phyloP scores from a whole-genome alignment of 2,888 invertebrate genomes.

The Chrysotoxum bicinctum region DNA sequence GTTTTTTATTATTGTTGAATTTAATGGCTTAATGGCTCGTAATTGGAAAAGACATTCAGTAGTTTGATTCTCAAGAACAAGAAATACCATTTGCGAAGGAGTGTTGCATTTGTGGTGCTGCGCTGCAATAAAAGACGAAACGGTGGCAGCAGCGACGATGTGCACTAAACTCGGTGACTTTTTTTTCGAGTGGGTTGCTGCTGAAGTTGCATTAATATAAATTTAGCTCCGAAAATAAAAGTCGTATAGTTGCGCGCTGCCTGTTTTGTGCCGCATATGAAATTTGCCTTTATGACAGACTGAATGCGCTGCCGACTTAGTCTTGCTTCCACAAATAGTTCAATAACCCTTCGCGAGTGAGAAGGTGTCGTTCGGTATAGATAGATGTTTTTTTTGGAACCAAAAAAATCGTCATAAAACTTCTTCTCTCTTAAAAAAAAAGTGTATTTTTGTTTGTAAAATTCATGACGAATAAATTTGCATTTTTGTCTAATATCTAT shows the following conservation, averaged over 20 bases:
- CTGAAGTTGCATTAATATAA: conserved; percentile 47
- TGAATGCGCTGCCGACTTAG: conserved; percentile 18
- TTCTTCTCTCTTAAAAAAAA: background rate
- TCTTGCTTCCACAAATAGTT: conserved; percentile 30
- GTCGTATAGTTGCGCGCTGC: background rate
- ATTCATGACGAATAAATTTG: conserved; percentile 60
- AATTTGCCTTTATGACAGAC: conserved; percentile 51
- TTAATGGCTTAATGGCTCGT: conserved; percentile 30
- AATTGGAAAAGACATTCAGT: conserved; percentile 11
- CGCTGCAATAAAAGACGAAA: background rate
- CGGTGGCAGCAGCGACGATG: too few species aligned
- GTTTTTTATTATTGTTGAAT: conserved; percentile 25
- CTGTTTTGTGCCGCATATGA: conserved; percentile 11
- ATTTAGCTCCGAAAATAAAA: conserved; percentile 69
- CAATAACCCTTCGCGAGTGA: conserved; percentile 60
- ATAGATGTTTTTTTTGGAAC: background rate
- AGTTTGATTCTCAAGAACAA: conserved; percentile 44
- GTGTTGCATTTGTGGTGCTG: background rate
- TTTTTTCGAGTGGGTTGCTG: conserved; percentile 40
- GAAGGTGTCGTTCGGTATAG: conserved; percentile 9
- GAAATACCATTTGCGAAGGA: conserved; percentile 47
- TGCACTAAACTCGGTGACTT: conserved; percentile 19
- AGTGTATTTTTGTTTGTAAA: conserved; percentile 15
- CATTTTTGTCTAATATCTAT: conserved; percentile 36
- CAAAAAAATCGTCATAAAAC: conserved; percentile 6